A percentile compares a stretch with the other conserved stretches of the same genome.
Conservation (phyloP, 2,113 vertebrate species). For the Eublepharis macularius region DNA sequence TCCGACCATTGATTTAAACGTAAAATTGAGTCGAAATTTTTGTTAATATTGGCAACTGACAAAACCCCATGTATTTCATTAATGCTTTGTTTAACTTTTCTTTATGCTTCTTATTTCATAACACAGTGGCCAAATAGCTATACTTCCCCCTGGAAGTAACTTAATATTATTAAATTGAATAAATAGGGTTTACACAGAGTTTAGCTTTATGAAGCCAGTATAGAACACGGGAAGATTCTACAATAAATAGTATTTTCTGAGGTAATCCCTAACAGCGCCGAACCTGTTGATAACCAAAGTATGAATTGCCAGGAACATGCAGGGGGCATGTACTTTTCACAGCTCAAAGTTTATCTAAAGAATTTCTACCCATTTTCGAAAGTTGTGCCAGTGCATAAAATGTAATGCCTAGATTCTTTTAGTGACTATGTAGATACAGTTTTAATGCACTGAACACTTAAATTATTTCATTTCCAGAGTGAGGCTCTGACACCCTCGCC, state of each 20-base stretch:
- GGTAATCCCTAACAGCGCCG: neutral
- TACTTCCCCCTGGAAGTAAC: constrained; percentile 64
- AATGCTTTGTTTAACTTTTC: constrained; percentile 59
- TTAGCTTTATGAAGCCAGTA: constrained; percentile 46
- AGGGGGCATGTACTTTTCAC: no score
- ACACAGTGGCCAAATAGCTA: constrained; percentile 51
- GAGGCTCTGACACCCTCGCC: constrained; percentile 64
- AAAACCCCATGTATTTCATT: constrained; percentile 60
- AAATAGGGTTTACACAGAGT: constrained; percentile 56
- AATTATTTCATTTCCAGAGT: constrained; percentile 59
- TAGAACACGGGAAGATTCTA: neutral
- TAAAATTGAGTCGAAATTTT: constrained; percentile 68
- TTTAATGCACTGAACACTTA: constrained; percentile 20
- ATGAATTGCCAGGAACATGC: neutral
- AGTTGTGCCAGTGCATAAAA: neutral
- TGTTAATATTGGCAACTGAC: constrained; percentile 45
- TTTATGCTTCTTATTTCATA: constrained; percentile 41
- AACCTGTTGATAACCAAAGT: neutral
- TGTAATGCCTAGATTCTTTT: neutral
- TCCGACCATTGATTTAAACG: constrained; percentile 60
- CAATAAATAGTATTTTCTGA: neutral
- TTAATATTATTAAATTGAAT: constrained; percentile 60
- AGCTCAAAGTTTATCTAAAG: neutral
- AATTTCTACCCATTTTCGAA: neutral
- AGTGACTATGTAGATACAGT: neutral